Evolutionary conservation across 2,797 vertebrate genomes (phyloP), one percentile per base, ranked within the genome.

Genomic region (Perodicticus potto): DNA sequence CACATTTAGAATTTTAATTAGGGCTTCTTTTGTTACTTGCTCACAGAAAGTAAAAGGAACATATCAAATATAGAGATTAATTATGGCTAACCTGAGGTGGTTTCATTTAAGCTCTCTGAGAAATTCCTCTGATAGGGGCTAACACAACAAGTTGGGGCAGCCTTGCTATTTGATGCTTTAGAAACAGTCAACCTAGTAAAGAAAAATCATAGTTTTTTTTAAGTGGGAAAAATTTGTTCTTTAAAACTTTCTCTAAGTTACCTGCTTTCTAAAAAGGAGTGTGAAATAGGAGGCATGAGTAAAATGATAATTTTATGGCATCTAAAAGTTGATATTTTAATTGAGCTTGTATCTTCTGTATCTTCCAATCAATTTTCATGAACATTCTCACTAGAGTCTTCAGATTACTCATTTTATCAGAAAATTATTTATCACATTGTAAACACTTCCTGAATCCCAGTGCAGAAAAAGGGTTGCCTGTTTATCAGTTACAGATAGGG

Each of bases 1-100:
- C 90, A 92, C 40, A 86, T 97, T 95, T 89, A 95, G 93, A 97
- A 74, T 55, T 77, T 96, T 90, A 93, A 43, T 94, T 90, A 93
- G 90, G 96, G 14, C 20, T 83, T 70, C 77, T 96, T 76, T 97
- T 96, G 85, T 95, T 97, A 63, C 93, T 96, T 93, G 69, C 59
- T 97, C 40, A 77, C 94, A 96, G 96, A 96, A 98, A 96, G 45
- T 94, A 90, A 57, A 88, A 95, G 55, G 85, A 73, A 90, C 22
- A 88, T 80, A 93, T 94, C 82, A 67, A 53, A 93, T 29, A 25
- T 3, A 80, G 84, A 97, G 81, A 96, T 93, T 89, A 97, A 97
- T 97, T 97, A 91, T 14, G 23, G 72, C 0, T 83, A 89, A 86
- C 0, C 4, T 16, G 84, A 86, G 93, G 7, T 74, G 65, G 29